These are phyloP conservation scores for Phlogophora meticulosa DNA, from an alignment of 2,888 invertebrate genomes.

Conservation along the genomic window DNA sequence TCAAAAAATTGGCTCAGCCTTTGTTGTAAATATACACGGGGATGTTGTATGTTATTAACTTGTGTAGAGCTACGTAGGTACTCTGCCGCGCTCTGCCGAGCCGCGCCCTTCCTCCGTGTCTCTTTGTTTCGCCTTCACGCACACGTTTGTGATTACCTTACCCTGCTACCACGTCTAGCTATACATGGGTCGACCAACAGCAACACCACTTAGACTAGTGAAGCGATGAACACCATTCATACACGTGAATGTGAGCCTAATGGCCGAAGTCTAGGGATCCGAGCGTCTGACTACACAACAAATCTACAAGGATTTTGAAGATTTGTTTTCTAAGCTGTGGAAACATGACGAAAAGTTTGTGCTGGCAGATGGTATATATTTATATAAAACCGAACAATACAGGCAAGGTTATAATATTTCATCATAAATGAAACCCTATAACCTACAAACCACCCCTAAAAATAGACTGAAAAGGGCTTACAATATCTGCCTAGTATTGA, in stretches of 20 bases:
- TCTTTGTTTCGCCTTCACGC: constrained; percentile 28
- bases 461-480: constrained; percentile 1
- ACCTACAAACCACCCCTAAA: constrained; percentile 15
- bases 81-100: constrained; percentile 4
- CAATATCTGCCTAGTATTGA: constrained; percentile 9
- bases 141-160: neutral
- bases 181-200: neutral
- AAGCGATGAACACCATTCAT: neutral
- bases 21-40: constrained; percentile 29
- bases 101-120: constrained; percentile 9
- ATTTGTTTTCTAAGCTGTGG: neutral
- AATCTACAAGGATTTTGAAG: neutral
- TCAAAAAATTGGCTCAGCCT: constrained; percentile 42
- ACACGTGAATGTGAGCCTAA: neutral
- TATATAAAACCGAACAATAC: neutral
- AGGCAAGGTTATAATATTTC: neutral
- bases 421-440: too few relatives aligned
- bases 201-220: neutral
- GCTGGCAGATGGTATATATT: neutral
- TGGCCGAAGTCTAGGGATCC: neutral
- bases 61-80: constrained; percentile 17
- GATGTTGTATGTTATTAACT: constrained; percentile 44
- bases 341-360: neutral
- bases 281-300: neutral
- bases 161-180: neutral